Evolutionary conservation across 1,140 invertebrate genomes (phyloP).

Genomic region (Drosophila pandora): DNA sequence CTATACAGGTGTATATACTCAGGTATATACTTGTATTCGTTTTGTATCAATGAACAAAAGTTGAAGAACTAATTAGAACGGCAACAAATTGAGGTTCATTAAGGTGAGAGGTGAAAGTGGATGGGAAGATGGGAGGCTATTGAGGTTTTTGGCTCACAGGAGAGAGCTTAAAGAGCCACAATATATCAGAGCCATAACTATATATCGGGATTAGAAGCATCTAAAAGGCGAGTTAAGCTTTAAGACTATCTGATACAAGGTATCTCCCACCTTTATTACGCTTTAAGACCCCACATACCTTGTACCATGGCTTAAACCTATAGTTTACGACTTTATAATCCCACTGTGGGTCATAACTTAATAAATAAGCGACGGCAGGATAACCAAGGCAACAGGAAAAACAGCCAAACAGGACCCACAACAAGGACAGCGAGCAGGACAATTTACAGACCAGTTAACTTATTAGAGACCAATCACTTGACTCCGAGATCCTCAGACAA

Average conservation of each 20-base stretch:
- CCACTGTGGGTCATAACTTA: conserved; percentile 50
- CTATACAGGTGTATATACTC: neutral
- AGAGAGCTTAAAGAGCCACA: too few species aligned
- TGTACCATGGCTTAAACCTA: neutral
- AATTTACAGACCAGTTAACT: conserved; percentile 75
- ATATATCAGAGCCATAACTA: too few species aligned
- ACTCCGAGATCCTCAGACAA: conserved; percentile 12
- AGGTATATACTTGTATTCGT: neutral
- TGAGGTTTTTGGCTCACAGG: neutral
- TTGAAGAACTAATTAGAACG: conserved; percentile 69
- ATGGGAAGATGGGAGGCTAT: neutral
- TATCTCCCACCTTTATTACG: too few species aligned
- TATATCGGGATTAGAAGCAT: too few species aligned
- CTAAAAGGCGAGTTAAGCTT: too few species aligned
- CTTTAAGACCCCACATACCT: too few species aligned
- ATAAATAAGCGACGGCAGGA: conserved; percentile 47
- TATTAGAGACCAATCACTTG: conserved; percentile 57
- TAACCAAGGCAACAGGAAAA: conserved; percentile 21
- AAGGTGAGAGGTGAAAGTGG: neutral
- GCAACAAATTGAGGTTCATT: conserved; percentile 53
- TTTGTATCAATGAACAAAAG: conserved; percentile 45
- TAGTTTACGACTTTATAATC: conserved; percentile 21
- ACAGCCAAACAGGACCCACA: neutral
- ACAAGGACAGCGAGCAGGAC: conserved; percentile 51
- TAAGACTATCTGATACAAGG: too few species aligned